Evolutionary conservation across 2,113 vertebrate genomes (phyloP), one percentile per base, ranked within the genome.

Genomic region (Egretta garzetta): DNA sequence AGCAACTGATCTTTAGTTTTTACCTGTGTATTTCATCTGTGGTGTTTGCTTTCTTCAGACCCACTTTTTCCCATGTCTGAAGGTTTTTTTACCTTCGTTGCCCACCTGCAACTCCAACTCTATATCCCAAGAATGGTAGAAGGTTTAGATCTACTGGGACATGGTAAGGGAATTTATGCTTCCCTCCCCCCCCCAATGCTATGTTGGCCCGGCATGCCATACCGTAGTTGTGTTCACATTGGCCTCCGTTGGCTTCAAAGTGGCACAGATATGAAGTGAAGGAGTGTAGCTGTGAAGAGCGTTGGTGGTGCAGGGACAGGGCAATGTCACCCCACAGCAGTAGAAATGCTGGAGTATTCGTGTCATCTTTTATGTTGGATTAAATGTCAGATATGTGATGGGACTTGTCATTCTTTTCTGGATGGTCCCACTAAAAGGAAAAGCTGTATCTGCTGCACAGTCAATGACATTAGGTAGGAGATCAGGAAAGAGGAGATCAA

Each of bases 191-290:
- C 27, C 9, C 2, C 1, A 23, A 15, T 70, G 53, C 18, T 72
- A 4, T 9, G 56, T 10, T 84, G 67, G 24, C 12, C 30, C 32
- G 55, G 21, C 23, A 17, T 22, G 19, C 39, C 33, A 1, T 10
- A 37, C 17, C 28, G 37, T 9, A 2, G 4, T 52, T 0, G 0
- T 53, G 7, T 18, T 49, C 28, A 23, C 6, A 8, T 1, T 50
- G 60, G 24, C 28, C 15, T 90, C 28, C 12, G 1, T 0, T 55
- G 64, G 28, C n/a, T 81, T 81, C 37, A 37, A 55, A 28, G 41
- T 8, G 9, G 7, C 49, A 39, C 4, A 35, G 81, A 12, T 4
- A 13, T 3, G 9, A 73, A 53, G 9, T 21, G 18, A 13, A 87
- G 24, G 80, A 26, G 3, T 14, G 16, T 11, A 73, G 32, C 32